These are phyloP conservation scores for Cyprinodon brontotheroides DNA, from an alignment of 2,113 vertebrate genomes.

Conservation along the genomic window DNA sequence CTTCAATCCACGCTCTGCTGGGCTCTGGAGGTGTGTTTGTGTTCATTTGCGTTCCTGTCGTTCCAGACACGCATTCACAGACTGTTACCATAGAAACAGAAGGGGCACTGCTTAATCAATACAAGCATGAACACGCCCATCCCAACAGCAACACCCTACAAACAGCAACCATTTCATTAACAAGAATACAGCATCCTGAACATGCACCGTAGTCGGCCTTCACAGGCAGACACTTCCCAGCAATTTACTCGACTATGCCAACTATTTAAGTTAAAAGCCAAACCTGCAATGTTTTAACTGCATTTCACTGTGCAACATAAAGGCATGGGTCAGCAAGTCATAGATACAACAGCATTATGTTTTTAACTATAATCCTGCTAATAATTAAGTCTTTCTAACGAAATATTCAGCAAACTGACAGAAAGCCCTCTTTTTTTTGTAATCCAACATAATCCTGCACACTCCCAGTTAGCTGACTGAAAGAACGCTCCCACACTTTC, in stretches of 20 bases:
- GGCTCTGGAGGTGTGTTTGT: not conserved
- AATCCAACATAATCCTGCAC: too few relatives aligned
- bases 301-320: not conserved
- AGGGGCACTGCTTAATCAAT: constrained; percentile 45
- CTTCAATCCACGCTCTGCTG: constrained; percentile 7
- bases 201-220: constrained; percentile 12
- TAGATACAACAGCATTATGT: not conserved
- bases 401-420: not conserved
- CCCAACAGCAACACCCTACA: constrained; percentile 45
- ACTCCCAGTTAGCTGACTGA: too few relatives aligned
- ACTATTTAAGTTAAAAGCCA: too few relatives aligned
- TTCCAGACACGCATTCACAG: constrained; percentile 49
- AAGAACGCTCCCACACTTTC: too few relatives aligned
- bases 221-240: not conserved
- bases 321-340: not conserved
- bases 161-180: constrained; percentile 56
- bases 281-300: not conserved
- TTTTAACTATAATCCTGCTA: not conserved
- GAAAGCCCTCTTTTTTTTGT: too few relatives aligned
- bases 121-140: constrained; percentile 50
- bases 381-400: too few relatives aligned
- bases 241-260: not conserved
- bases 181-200: constrained; percentile 60
- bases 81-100: constrained; percentile 51
- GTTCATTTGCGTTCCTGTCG: constrained; percentile 19